Conservation (phyloP, 2,113 vertebrate species). For the Paraplagusia blochii region DNA sequence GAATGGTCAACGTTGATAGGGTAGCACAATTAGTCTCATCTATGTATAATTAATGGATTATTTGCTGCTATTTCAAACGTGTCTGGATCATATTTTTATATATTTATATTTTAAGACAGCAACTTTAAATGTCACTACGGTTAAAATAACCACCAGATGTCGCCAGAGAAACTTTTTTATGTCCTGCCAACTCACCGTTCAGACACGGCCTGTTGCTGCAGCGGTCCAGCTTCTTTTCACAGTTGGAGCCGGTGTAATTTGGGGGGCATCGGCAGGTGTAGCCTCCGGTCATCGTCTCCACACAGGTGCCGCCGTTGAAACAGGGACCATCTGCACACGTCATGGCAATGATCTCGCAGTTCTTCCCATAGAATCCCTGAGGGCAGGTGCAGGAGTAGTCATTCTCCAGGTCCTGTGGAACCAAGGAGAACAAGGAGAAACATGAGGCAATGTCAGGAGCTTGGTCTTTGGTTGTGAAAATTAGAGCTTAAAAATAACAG, state of each 20-base stretch:
- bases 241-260: slow-evolving; percentile 88
- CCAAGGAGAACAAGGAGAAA: neutral
- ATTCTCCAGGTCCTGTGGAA: slow-evolving; percentile 77
- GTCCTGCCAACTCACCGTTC: slow-evolving; percentile 63
- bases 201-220: slow-evolving; percentile 84
- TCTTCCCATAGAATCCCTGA: slow-evolving; percentile 87
- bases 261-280: slow-evolving; percentile 84
- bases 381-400: slow-evolving; percentile 88
- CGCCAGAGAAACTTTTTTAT: slow-evolving; percentile 11
- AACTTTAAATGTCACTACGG: no score
- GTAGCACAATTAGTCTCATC: no score
- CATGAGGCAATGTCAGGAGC: no score
- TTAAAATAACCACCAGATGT: slow-evolving; percentile 46
- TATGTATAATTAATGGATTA: no score
- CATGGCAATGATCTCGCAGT: slow-evolving; percentile 89
- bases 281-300: slow-evolving; percentile 73
- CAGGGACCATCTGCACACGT: slow-evolving; percentile 88
- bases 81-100: no score
- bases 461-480: neutral
- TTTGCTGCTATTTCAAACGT: no score
- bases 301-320: slow-evolving; percentile 87
- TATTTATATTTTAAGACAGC: no score
- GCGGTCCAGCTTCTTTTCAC: slow-evolving; percentile 89
- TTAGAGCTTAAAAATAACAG: no score
- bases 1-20: no score